A percentile compares a stretch with the other conserved stretches of the same genome.
These are phyloP conservation scores for Papilio elwesi DNA, from an alignment of 2,888 invertebrate species.

Conservation along the genomic window DNA sequence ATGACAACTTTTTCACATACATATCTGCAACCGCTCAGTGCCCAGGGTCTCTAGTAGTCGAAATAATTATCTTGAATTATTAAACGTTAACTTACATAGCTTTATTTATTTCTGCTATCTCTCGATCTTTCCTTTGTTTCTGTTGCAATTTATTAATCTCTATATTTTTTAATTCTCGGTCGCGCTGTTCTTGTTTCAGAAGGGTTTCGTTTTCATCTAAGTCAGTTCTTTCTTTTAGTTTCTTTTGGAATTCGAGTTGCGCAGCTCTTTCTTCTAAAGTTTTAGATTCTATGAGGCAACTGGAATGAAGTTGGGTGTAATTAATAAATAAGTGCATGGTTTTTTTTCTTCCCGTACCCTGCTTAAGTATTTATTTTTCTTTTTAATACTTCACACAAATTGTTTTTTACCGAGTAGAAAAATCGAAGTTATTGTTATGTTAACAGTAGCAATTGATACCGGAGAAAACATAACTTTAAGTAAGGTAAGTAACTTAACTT, in stretches of 20 bases:
- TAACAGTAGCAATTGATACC: too few relatives aligned
- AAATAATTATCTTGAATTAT: too few relatives aligned
- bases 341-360: background rate
- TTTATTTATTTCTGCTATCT: slow-evolving; percentile 56
- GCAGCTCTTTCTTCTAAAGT: slow-evolving; percentile 60
- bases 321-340: background rate
- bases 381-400: too few relatives aligned
- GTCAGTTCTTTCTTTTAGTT: slow-evolving; percentile 50
- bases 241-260: slow-evolving; percentile 59
- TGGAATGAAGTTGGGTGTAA: slow-evolving; percentile 40
- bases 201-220: slow-evolving; percentile 44
- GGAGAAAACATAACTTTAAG: too few relatives aligned
- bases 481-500: too few relatives aligned
- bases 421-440: too few relatives aligned
- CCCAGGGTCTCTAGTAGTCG: too few relatives aligned
- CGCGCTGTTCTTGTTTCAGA: slow-evolving; percentile 41
- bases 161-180: slow-evolving; percentile 44
- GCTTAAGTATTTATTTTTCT: too few relatives aligned
- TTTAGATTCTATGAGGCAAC: slow-evolving; percentile 64
- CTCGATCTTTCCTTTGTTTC: slow-evolving; percentile 46
- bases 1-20: too few relatives aligned
- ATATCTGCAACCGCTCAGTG: too few relatives aligned
- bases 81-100: slow-evolving; percentile 53
- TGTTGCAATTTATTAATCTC: slow-evolving; percentile 49
- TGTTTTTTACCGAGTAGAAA: too few relatives aligned